Evolutionary conservation across 2,797 vertebrate genomes (phyloP), one percentile per base, ranked within the genome.

Genomic region (Neoniphon sammara): DNA sequence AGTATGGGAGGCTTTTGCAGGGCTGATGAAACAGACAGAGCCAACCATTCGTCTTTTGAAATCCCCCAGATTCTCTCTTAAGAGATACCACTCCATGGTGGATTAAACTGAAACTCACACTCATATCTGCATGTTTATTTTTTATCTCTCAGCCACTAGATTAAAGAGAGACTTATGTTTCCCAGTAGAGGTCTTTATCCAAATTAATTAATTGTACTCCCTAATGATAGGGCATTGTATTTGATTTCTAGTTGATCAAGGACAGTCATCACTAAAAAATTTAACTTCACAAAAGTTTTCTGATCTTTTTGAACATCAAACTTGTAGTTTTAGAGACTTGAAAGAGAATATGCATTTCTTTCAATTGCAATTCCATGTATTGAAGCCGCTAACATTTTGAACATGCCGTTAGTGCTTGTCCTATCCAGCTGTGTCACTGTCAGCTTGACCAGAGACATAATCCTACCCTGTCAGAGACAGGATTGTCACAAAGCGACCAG

Each of bases 11-110:
- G 58, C 62, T 27, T 78, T 72, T 67, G 58, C 78, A 54, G 72
- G 10, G 23, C 73, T 83, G 86, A 92, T 91, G 78, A 86, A 88
- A 86, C 73, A 21, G 81, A 87, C 78, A 86, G 77, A 88, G 75
- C 78, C 73, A 83, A 77, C 70, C 66, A 57, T 78, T 68, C 75
- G 65, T 67, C 70, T 69, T 78, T 76, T 82, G 75, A 91, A 88
- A 91, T 90, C 73, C 70, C 68, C 49, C 70, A 39, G 61, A 82
- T 77, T 69, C 66, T 79, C 64, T 83, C 39, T 83, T 69, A 80
- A 74, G 81, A 88, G 81, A 87, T 87, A 83, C 63, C 63, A 73
- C 75, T 91, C 73, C 80, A 88, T 52, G 66, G 68, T 78, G 83
- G 79, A 91, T 90, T 91, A 84, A 80, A 83, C 52, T 49, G 30